These are phyloP conservation scores for Brachionus manjavacas DNA, from an alignment of 1,140 invertebrate species.

Conservation along the genomic window DNA sequence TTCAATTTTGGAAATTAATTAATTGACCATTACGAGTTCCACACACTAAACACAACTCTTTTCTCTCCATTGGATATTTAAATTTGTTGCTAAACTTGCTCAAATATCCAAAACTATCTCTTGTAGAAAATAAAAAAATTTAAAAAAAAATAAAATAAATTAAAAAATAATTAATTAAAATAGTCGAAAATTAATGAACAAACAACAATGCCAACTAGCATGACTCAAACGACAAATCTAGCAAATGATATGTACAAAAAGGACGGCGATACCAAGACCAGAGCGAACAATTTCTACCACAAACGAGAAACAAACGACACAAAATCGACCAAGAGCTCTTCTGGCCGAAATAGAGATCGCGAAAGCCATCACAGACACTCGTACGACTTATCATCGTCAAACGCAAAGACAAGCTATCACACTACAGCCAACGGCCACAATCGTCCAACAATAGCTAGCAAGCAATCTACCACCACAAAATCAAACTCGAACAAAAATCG, in stretches of 20 bases:
- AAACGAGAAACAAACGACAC: not conserved
- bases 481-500: not conserved
- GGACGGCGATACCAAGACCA: not conserved
- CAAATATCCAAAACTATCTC: not conserved
- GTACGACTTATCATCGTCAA: conserved; percentile 21
- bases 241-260: conserved; percentile 15
- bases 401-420: not conserved
- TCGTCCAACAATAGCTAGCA: conserved; percentile 14
- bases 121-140: not conserved
- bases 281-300: not conserved
- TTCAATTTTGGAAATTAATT: conserved; percentile 28
- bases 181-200: conserved; percentile 18
- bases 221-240: conserved; percentile 10
- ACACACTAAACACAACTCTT: not conserved
- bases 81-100: not conserved
- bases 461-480: not conserved
- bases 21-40: conserved; percentile 13
- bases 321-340: not conserved
- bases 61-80: not conserved
- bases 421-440: not conserved
- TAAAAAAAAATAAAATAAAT: not conserved
- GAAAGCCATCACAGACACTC: conserved; percentile 16
- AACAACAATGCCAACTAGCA: conserved; percentile 22
- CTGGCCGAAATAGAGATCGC: conserved; percentile 16
- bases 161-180: conserved; percentile 1